These are phyloP conservation scores for Apus apus DNA, from an alignment of 2,113 vertebrate genomes.

Conservation along the genomic window DNA sequence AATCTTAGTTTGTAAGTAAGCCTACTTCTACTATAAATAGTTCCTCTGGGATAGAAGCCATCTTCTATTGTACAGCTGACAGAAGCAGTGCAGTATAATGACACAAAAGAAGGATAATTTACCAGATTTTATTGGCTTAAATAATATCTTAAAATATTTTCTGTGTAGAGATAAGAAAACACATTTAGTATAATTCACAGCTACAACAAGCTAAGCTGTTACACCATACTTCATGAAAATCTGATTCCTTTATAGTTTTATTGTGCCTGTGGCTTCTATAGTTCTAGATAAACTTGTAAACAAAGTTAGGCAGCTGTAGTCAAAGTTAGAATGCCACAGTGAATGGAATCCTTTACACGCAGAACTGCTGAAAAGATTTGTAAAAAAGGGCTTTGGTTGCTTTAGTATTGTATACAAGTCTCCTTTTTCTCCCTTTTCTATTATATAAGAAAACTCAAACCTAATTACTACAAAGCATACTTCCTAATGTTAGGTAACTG, in stretches of 20 bases:
- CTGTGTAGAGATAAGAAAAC: background rate
- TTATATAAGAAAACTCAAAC: background rate
- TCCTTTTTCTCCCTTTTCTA: fast-evolving
- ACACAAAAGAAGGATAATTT: background rate
- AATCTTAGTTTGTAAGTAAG: background rate
- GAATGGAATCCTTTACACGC: background rate
- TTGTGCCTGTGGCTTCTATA: background rate
- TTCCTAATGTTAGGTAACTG: slow-evolving; percentile 44
- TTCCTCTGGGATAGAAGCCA: slow-evolving; percentile 7
- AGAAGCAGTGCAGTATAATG: background rate
- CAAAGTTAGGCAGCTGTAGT: background rate
- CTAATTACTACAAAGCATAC: background rate
- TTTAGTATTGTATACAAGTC: background rate
- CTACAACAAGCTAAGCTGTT: background rate
- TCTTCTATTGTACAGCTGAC: background rate
- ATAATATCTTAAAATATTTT: slow-evolving; percentile 3
- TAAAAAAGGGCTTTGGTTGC: background rate
- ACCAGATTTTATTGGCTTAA: background rate
- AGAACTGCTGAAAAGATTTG: background rate
- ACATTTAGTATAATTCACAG: background rate
- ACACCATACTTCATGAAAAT: background rate
- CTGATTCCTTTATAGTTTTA: background rate
- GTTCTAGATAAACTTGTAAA: background rate
- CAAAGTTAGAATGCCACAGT: background rate
- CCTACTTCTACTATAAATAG: background rate